Evolutionary conservation across 2,797 vertebrate genomes (phyloP), one percentile per base, ranked within the genome.

Genomic region (Xiphorhynchus erythropygius): DNA sequence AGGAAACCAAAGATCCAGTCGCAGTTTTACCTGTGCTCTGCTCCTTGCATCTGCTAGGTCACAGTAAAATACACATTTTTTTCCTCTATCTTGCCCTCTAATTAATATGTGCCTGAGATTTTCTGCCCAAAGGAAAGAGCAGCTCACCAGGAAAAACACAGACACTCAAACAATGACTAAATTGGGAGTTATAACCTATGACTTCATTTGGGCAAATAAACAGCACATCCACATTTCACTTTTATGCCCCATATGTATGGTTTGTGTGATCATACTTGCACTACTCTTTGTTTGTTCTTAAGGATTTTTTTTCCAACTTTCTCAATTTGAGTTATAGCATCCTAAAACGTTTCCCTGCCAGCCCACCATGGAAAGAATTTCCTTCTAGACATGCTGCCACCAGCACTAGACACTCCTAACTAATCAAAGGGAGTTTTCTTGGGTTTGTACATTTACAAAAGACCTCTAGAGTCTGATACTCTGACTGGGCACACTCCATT

Each of bases 201-300:
- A 19, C 79, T 52, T 50, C 9, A 21, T 47, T 79, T 70, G 10
- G 41, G 71, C 47, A 42, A 32, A 32, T 4, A 19, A 88, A 64
- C 10, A 28, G 18, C 42, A 44, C 10, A 3, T 27, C 35, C 37
- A 44, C 37, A 22, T 27, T 44, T 63, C 32, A 10, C 24, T 42
- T 77, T 53, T 35, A 18, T 42, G 21, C 56, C 37, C 33, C 50
- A 15, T 8, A 9, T 8, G 2, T 10, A 1, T 5, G 21, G 49
- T 80, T 37, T 41, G 8, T 44, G 25, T 2, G 0, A 23, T 39
- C 21, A 49, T 5, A 28, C 13, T 42, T 7, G 2, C 18, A 22
- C 24, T 39, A 4, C 11, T 13, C 2, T 42, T 92, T 13, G 13
- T 21, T 65, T 46, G 24, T 7, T 62, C 13, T 16, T 42, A 18